phyloP scores from a whole-genome alignment of 2,113 vertebrate species.

The Neotoma lepida region DNA sequence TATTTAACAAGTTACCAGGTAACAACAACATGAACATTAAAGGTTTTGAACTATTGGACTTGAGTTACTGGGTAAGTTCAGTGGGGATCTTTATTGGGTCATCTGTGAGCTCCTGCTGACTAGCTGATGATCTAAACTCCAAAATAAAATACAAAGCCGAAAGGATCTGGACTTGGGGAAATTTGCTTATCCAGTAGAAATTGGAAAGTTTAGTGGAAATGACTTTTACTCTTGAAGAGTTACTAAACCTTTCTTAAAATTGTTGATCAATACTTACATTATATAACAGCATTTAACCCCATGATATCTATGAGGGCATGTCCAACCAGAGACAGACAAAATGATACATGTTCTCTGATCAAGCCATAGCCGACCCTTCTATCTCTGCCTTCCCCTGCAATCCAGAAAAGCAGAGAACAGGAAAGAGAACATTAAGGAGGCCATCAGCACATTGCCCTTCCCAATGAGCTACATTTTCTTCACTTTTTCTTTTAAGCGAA shows the following conservation, averaged over 20 bases:
- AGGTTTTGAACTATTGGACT: not conserved
- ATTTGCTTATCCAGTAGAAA: conserved; percentile 19
- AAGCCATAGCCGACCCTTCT: not conserved
- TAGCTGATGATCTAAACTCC: not conserved
- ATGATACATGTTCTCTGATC: not conserved
- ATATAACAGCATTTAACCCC: not conserved
- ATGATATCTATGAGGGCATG: not conserved
- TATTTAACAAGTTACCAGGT: not conserved
- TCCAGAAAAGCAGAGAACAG: conserved; percentile 18
- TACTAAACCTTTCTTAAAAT: conserved; percentile 10
- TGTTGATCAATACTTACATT: not conserved
- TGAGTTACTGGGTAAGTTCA: not conserved
- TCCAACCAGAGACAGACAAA: not conserved
- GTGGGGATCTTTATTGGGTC: not conserved
- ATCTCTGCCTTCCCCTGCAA: not conserved
- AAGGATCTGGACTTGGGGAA: not conserved
- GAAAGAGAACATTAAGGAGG: not conserved
- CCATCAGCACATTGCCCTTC: not conserved
- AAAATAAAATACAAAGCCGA: conserved; percentile 23
- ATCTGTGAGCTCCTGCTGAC: not conserved
- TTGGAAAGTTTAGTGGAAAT: conserved; percentile 6
- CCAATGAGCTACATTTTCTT: not conserved
- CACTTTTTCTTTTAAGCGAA: conserved; percentile 13
- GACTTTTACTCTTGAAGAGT: conserved; percentile 14
- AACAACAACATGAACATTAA: not conserved